Conservation (phyloP, 2,888 invertebrate species). For the Zaprionus bogoriensis region DNA sequence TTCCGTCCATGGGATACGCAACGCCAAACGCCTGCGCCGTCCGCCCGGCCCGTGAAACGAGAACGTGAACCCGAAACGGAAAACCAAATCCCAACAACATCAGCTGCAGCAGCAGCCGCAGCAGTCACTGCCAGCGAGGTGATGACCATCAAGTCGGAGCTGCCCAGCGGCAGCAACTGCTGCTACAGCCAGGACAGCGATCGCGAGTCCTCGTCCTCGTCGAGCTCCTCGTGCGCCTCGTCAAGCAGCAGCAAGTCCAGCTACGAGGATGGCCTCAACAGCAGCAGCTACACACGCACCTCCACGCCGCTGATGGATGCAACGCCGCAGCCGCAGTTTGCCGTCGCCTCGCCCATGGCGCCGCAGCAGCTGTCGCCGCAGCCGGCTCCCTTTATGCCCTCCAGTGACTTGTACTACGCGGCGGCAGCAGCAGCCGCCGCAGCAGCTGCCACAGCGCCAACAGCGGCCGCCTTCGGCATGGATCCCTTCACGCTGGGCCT, state of each 20-base stretch:
- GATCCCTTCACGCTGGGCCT: conserved; percentile 83
- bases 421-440: conserved; percentile 69
- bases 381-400: conserved; percentile 41
- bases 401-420: conserved; percentile 63
- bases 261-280: conserved; percentile 69
- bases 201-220: conserved; percentile 67
- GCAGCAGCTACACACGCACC: conserved; percentile 62
- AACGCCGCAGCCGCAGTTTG: conserved; percentile 49
- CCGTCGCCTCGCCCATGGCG: conserved; percentile 24
- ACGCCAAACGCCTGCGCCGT: conserved; percentile 45
- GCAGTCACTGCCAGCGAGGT: not conserved
- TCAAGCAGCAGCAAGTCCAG: conserved; percentile 55
- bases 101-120: conserved; percentile 22
- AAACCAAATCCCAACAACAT: conserved; percentile 1
- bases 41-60: conserved; percentile 49
- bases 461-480: conserved; percentile 72
- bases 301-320: conserved; percentile 51
- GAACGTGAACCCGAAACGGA: conserved; percentile 45
- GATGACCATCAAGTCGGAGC: conserved; percentile 30
- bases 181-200: conserved; percentile 61
- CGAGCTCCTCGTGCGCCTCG: conserved; percentile 26
- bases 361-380: conserved; percentile 46
- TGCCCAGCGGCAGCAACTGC: conserved; percentile 27
- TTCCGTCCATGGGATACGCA: conserved; percentile 86
- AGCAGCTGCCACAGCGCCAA: conserved; percentile 41